Conservation (phyloP, 2,888 invertebrate genomes). For the Conchocele bisecta region DNA sequence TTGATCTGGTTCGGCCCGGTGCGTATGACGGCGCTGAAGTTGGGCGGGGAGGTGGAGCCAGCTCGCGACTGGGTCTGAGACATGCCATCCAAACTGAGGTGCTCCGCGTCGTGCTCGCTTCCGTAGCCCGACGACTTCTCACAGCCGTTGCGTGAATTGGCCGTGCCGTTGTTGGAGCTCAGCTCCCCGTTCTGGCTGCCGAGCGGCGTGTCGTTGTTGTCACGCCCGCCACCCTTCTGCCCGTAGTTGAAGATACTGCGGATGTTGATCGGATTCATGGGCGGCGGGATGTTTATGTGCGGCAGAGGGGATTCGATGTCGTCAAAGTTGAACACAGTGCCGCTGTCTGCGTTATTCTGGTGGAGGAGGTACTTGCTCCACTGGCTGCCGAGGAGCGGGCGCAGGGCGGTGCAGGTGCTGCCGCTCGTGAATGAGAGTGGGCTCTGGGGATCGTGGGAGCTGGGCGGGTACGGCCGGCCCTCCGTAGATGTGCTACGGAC, state of each 20-base stretch:
- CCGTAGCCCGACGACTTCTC: conserved; percentile 79
- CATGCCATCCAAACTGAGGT: conserved; percentile 71
- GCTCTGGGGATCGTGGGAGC: conserved; percentile 67
- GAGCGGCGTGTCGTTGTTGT: conserved; percentile 68
- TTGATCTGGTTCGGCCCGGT: conserved; percentile 78
- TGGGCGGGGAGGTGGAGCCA: conserved; percentile 70
- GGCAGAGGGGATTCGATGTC: conserved; percentile 63
- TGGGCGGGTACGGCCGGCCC: conserved; percentile 58
- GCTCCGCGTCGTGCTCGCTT: conserved; percentile 76
- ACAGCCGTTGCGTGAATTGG: conserved; percentile 69
- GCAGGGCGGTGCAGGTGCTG: conserved; percentile 66
- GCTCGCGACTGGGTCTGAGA: conserved; percentile 66
- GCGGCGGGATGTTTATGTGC: conserved; percentile 74
- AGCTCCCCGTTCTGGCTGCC: conserved; percentile 69
- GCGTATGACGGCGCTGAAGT: conserved; percentile 76
- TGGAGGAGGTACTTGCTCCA: conserved; percentile 73
- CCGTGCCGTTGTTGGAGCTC: conserved; percentile 71
- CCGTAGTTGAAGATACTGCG: conserved; percentile 72
- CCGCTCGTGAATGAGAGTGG: conserved; percentile 73
- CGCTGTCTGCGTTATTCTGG: conserved; percentile 60
- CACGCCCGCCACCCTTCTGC: conserved; percentile 58
- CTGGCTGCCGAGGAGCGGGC: conserved; percentile 71
- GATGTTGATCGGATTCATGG: conserved; percentile 75
- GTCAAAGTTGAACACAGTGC: conserved; percentile 49
- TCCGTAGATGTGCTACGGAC: conserved; percentile 74